phyloP scores from a whole-genome alignment of 2,113 vertebrate genomes.

The Mus spicilegus region DNA sequence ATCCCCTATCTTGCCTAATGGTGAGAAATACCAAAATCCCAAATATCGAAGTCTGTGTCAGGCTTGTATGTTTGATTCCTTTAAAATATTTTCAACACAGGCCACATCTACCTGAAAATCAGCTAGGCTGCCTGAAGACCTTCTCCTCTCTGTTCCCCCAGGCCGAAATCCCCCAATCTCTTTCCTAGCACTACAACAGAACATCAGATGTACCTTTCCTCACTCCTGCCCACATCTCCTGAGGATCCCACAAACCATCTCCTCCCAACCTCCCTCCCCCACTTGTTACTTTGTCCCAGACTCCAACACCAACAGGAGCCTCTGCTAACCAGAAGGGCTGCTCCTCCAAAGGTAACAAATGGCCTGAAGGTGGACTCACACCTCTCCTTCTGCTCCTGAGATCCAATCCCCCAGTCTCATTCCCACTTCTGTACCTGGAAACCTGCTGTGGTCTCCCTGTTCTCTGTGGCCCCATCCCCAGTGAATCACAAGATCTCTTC shows the following conservation, averaged over 20 bases:
- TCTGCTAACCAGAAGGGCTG: not conserved
- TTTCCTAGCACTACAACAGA: not conserved
- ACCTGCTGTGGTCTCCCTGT: not conserved
- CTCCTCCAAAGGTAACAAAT: not conserved
- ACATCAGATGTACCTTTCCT: not conserved
- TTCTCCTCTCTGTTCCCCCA: not conserved
- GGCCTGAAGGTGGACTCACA: not conserved
- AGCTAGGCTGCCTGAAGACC: not conserved
- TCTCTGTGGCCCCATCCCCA: not conserved
- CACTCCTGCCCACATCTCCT: not conserved
- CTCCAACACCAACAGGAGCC: not conserved
- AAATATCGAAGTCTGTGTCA: not conserved
- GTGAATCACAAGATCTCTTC: not conserved
- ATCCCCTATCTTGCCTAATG: rapidly evolving
- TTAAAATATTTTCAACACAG: not conserved
- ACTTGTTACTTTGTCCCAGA: not conserved
- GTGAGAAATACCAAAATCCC: not conserved
- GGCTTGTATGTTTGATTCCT: not conserved
- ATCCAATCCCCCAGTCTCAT: not conserved
- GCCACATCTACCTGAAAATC: not conserved
- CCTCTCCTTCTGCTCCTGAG: not conserved
- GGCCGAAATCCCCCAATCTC: not conserved
- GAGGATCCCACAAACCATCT: not conserved
- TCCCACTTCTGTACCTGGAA: not conserved
- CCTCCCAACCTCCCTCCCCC: not conserved